Conservation (phyloP, 2,888 invertebrate species). For the Apodemia mormo region DNA sequence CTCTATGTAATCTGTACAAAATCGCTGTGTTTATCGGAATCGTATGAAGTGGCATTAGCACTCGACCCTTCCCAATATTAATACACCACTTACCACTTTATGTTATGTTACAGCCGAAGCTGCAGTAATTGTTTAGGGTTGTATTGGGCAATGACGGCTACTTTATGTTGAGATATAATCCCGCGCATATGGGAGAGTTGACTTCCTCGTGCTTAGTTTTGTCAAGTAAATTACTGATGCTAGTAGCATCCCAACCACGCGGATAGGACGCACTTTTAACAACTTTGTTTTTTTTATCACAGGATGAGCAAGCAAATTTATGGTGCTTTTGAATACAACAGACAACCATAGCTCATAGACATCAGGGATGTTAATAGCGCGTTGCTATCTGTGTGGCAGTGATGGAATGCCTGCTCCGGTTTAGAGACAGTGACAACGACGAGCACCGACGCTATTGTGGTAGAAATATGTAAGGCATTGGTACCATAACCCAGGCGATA, state of each 20-base stretch:
- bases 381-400: no score
- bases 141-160: conserved; percentile 57
- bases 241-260: background rate
- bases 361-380: no score
- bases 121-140: conserved; percentile 74
- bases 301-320: no score
- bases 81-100: conserved; percentile 68
- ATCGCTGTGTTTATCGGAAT: conserved; percentile 21
- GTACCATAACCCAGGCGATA: no score
- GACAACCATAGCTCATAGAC: no score
- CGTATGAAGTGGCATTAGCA: conserved; percentile 29
- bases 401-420: no score
- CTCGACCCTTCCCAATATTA: conserved; percentile 45
- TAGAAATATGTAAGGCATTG: no score
- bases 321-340: no score
- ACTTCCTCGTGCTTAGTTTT: background rate
- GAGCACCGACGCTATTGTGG: no score
- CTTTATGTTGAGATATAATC: conserved; percentile 51
- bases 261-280: background rate
- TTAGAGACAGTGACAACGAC: no score
- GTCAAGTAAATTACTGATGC: background rate
- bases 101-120: conserved; percentile 57
- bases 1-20: background rate
- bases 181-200: conserved; percentile 37
- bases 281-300: no score